Percentiles rank a stretch among this genome's conserved stretches.
These are phyloP conservation scores for Baronia brevicornis DNA, from an alignment of 2,888 invertebrate genomes.

Conservation along the genomic window DNA sequence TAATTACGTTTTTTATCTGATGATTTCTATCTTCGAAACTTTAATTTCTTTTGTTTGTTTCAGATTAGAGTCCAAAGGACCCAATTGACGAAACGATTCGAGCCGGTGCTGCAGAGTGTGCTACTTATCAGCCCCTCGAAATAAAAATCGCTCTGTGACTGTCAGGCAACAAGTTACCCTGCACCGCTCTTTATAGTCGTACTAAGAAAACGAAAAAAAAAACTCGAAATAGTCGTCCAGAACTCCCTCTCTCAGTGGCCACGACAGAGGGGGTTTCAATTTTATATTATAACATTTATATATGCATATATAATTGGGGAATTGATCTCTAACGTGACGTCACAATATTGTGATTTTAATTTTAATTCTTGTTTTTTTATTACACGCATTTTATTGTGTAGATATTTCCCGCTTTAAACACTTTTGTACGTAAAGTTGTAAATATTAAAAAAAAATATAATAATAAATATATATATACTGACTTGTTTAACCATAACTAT, in stretches of 20 bases:
- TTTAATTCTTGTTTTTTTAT: constrained; percentile 45
- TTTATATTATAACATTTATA: constrained; percentile 45
- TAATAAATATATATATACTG: constrained; percentile 40
- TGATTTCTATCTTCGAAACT: too few species aligned
- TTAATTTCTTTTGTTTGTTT: constrained; percentile 36
- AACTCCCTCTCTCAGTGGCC: constrained; percentile 63
- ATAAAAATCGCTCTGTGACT: constrained; percentile 62
- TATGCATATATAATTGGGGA: constrained; percentile 68
- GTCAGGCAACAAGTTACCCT: constrained; percentile 53
- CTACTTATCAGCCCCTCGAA: constrained; percentile 48
- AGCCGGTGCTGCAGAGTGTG: constrained; percentile 44
- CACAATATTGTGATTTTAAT: constrained; percentile 65
- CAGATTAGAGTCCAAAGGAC: constrained; percentile 58
- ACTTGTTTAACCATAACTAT: constrained; percentile 54
- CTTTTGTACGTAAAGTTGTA: constrained; percentile 34
- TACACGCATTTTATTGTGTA: constrained; percentile 50
- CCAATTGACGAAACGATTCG: constrained; percentile 69
- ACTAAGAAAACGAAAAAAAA: constrained; percentile 49
- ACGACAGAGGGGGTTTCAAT: constrained; percentile 54
- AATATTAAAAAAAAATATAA: constrained; percentile 36
- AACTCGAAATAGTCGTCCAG: constrained; percentile 39
- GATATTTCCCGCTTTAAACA: constrained; percentile 46
- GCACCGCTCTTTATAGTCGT: constrained; percentile 66
- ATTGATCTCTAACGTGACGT: constrained; percentile 73
- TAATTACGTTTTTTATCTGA: too few species aligned